Evolutionary conservation across 2,113 vertebrate species (phyloP).

Genomic region (Triplophysa dalaica): DNA sequence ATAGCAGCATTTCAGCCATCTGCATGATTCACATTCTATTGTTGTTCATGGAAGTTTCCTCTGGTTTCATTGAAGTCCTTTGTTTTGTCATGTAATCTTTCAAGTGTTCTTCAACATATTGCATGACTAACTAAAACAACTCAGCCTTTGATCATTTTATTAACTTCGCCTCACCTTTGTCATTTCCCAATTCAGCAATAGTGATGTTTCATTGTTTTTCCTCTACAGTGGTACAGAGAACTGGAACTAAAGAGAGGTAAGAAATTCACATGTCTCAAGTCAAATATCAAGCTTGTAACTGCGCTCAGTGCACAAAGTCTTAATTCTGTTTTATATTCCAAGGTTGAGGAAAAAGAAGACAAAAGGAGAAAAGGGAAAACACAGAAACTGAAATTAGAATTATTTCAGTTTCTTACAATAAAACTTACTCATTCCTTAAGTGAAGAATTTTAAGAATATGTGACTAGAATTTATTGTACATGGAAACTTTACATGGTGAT

Average conservation of each 20-base stretch:
- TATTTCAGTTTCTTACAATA: conserved; percentile 7
- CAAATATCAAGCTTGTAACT: neutral
- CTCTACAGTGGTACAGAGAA: conserved; percentile 75
- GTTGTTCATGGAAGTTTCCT: neutral
- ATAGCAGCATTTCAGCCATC: neutral
- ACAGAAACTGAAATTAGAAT: neutral
- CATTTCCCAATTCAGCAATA: neutral
- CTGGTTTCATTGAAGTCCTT: neutral
- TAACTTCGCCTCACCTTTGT: neutral
- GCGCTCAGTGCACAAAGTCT: neutral
- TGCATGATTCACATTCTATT: neutral
- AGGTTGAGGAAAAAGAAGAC: neutral
- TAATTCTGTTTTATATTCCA: neutral
- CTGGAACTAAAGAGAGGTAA: conserved; percentile 77
- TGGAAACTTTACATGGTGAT: neutral
- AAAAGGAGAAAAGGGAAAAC: conserved; percentile 28
- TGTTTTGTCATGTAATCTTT: neutral
- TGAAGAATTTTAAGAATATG: neutral
- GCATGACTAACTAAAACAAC: neutral
- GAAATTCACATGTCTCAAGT: conserved; percentile 1
- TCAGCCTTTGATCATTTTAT: neutral
- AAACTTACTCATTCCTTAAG: neutral
- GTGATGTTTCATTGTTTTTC: conserved; percentile 19
- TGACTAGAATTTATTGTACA: neutral
- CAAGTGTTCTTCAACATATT: neutral